These are phyloP conservation scores for Tolmerus cingulatus DNA, from an alignment of 2,888 invertebrate genomes.

Conservation along the genomic window DNA sequence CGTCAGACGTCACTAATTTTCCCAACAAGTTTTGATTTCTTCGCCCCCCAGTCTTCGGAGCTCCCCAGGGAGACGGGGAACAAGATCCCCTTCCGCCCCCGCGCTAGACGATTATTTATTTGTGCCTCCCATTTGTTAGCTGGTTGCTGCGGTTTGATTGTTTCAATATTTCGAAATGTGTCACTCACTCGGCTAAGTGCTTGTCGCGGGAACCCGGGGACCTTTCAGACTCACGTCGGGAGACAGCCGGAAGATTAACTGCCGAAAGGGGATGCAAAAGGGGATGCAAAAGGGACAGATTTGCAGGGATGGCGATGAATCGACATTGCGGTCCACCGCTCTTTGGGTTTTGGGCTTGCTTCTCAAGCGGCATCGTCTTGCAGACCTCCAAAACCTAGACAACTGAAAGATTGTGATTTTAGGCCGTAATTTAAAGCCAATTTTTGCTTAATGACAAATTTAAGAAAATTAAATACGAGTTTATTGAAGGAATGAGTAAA, in stretches of 20 bases:
- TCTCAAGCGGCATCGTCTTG: not conserved
- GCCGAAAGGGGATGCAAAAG: not conserved
- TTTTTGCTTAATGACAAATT: not conserved
- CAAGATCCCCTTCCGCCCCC: too few relatives aligned
- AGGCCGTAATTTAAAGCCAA: not conserved
- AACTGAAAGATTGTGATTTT: not conserved
- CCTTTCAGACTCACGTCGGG: not conserved
- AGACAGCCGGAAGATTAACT: not conserved
- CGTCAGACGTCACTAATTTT: not conserved
- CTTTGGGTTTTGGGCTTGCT: not conserved
- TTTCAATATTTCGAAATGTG: conserved; percentile 16
- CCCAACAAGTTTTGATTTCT: conserved; percentile 16
- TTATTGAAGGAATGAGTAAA: too few relatives aligned
- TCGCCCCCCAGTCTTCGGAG: not conserved
- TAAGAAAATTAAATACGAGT: too few relatives aligned
- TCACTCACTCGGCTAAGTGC: not conserved
- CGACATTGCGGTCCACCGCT: not conserved
- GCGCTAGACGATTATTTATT: not conserved
- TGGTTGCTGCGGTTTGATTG: not conserved
- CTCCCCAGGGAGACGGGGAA: not conserved
- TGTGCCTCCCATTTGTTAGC: not conserved
- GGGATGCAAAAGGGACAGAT: not conserved
- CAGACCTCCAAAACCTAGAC: not conserved
- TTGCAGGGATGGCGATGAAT: not conserved
- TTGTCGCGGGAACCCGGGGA: not conserved